phyloP scores from a whole-genome alignment of 2,888 invertebrate genomes.

The Dendrolimus houi region DNA sequence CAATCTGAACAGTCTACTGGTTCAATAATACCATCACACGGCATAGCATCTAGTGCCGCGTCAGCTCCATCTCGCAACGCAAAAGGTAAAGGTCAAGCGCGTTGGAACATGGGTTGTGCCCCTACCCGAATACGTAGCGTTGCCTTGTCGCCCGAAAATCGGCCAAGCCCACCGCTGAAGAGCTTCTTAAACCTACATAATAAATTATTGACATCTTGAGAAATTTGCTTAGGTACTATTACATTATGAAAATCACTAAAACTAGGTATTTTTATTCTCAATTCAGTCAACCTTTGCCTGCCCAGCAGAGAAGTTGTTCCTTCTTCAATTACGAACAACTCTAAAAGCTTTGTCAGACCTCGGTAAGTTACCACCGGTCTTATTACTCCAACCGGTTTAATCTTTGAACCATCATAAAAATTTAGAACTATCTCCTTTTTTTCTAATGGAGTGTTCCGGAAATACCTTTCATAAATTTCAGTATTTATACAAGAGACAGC shows the following conservation, averaged over 20 bases:
- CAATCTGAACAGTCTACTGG: background rate
- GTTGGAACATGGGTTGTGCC: slow-evolving; percentile 14
- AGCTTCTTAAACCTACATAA: slow-evolving; percentile 12
- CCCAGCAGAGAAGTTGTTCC: slow-evolving; percentile 15
- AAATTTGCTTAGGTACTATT: background rate
- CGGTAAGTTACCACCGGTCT: slow-evolving; percentile 6
- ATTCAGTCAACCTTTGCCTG: slow-evolving; percentile 16
- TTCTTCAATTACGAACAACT: slow-evolving; percentile 13
- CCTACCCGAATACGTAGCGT: slow-evolving; percentile 13
- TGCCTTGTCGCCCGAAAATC: slow-evolving; percentile 13
- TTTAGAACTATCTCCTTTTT: too few species aligned
- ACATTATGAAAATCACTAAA: slow-evolving; percentile 1
- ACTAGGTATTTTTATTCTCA: slow-evolving; percentile 9
- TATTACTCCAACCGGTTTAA: background rate
- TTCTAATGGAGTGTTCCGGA: too few species aligned
- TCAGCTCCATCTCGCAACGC: too few species aligned
- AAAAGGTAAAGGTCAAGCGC: slow-evolving; percentile 13
- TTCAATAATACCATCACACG: slow-evolving; percentile 3
- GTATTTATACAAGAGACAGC: slow-evolving; percentile 16
- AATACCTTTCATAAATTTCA: slow-evolving; percentile 1
- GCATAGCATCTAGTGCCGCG: slow-evolving; percentile 2
- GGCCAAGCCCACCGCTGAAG: slow-evolving; percentile 12
- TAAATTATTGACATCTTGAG: slow-evolving; percentile 1
- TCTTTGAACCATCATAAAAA: slow-evolving; percentile 12
- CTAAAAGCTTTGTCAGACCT: slow-evolving; percentile 7